phyloP scores from a whole-genome alignment of 2,888 invertebrate genomes.

The Timema podura region DNA sequence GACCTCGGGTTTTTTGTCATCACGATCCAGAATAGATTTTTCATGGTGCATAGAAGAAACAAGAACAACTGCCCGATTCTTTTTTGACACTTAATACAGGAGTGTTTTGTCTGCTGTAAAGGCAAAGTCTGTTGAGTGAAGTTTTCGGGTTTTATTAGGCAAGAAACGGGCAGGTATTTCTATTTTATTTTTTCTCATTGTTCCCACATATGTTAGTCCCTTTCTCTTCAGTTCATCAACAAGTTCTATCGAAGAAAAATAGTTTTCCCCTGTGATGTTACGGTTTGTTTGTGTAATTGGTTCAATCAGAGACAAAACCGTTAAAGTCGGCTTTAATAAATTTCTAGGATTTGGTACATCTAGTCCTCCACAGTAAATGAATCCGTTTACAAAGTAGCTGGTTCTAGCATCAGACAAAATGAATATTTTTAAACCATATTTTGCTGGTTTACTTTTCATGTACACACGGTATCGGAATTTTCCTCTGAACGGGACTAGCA shows the following conservation, averaged over 20 bases:
- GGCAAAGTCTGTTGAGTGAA: too few relatives aligned
- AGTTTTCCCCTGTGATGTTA: not conserved
- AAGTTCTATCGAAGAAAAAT: not conserved
- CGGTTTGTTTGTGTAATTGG: not conserved
- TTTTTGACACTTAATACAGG: not conserved
- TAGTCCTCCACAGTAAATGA: not conserved
- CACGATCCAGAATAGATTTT: not conserved
- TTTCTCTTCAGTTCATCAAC: not conserved
- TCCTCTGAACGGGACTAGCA: too few relatives aligned
- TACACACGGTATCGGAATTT: not conserved
- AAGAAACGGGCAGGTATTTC: not conserved
- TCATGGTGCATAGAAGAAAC: slow-evolving; percentile 1
- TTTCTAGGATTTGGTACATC: not conserved
- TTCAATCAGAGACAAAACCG: not conserved
- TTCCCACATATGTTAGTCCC: not conserved
- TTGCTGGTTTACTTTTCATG: not conserved
- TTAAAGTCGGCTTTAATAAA: not conserved
- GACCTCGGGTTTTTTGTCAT: not conserved
- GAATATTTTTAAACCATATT: not conserved
- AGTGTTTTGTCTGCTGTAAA: too few relatives aligned
- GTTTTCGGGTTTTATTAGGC: not conserved
- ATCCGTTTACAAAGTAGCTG: not conserved
- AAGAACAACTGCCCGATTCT: not conserved
- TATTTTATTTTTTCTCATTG: not conserved
- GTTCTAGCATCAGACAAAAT: not conserved